A percentile compares a stretch with the other conserved stretches of the same genome.
Conservation (phyloP, 2,797 vertebrate genomes). For the Microcaecilia unicolor region DNA sequence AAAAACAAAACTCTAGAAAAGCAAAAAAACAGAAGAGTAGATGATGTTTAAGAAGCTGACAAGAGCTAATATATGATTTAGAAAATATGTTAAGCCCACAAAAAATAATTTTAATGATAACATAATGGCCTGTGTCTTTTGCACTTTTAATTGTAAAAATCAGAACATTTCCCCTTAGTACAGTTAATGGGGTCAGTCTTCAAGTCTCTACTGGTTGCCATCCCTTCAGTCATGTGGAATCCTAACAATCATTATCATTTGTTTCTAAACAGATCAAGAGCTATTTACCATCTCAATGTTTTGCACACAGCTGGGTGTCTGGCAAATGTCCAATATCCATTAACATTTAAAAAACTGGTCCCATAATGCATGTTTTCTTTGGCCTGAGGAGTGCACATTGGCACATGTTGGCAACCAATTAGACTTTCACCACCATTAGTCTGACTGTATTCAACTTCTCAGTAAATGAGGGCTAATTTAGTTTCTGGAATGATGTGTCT, state of each 20-base stretch:
- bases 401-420: slow-evolving; percentile 65
- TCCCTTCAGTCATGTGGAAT: slow-evolving; percentile 53
- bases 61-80: slow-evolving; percentile 36
- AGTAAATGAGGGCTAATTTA: slow-evolving; percentile 60
- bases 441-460: slow-evolving; percentile 51
- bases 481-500: slow-evolving; percentile 53
- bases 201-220: slow-evolving; percentile 43
- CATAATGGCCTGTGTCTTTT: slow-evolving; percentile 31
- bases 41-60: slow-evolving; percentile 6
- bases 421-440: slow-evolving; percentile 57
- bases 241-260: slow-evolving; percentile 64
- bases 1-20: slow-evolving; percentile 4
- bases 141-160: slow-evolving; percentile 37
- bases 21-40: slow-evolving; percentile 12
- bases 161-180: slow-evolving; percentile 23
- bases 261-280: slow-evolving; percentile 74
- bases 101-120: slow-evolving; percentile 41
- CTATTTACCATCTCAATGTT: slow-evolving; percentile 68
- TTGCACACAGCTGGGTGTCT: slow-evolving; percentile 66
- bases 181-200: slow-evolving; percentile 56
- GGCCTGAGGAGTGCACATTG: slow-evolving; percentile 55
- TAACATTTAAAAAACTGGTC: slow-evolving; percentile 73
- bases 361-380: slow-evolving; percentile 67
- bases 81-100: slow-evolving; percentile 26
- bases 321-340: slow-evolving; percentile 68